phyloP scores from a whole-genome alignment of 2,888 invertebrate genomes.

The Azorinus chamasolen region DNA sequence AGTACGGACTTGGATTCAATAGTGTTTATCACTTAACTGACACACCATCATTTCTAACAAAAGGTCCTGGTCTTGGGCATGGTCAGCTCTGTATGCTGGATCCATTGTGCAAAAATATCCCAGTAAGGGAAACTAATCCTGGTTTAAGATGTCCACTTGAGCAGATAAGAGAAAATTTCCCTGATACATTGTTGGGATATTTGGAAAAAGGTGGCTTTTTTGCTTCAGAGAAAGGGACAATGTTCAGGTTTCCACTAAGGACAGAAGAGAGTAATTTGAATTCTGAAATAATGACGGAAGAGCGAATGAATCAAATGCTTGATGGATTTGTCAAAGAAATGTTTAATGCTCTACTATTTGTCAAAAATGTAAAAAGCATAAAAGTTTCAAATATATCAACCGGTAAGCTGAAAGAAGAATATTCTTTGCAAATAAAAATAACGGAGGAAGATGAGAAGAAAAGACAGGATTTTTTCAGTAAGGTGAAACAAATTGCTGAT shows the following conservation, averaged over 20 bases:
- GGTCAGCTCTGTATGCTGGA: slow-evolving; percentile 81
- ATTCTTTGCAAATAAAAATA: slow-evolving; percentile 35
- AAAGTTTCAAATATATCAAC: slow-evolving; percentile 43
- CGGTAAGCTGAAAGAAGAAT: slow-evolving; percentile 41
- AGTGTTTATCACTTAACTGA: slow-evolving; percentile 80
- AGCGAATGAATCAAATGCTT: slow-evolving; percentile 21
- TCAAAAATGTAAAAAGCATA: slow-evolving; percentile 29
- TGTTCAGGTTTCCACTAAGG: slow-evolving; percentile 65
- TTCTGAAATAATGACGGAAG: slow-evolving; percentile 24
- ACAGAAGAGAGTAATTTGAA: slow-evolving; percentile 72
- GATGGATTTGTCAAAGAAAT: slow-evolving; percentile 30
- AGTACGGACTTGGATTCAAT: slow-evolving; percentile 81
- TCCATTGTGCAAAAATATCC: slow-evolving; percentile 78
- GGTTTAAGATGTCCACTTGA: slow-evolving; percentile 54
- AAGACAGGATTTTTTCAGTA: slow-evolving; percentile 28
- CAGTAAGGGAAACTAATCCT: slow-evolving; percentile 39
- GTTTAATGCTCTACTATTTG: slow-evolving; percentile 47
- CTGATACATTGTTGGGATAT: slow-evolving; percentile 57
- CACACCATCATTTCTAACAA: slow-evolving; percentile 74
- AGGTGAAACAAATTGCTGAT: slow-evolving; percentile 11
- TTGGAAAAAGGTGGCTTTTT: slow-evolving; percentile 50
- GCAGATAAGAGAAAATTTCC: slow-evolving; percentile 39
- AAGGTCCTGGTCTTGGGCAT: slow-evolving; percentile 58
- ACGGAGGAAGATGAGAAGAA: slow-evolving; percentile 21
- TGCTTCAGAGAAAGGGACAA: slow-evolving; percentile 38